Percentiles rank a stretch among this genome's conserved stretches.
Conservation (phyloP, 1,140 invertebrate species). For the Scaptomyza graminum region DNA sequence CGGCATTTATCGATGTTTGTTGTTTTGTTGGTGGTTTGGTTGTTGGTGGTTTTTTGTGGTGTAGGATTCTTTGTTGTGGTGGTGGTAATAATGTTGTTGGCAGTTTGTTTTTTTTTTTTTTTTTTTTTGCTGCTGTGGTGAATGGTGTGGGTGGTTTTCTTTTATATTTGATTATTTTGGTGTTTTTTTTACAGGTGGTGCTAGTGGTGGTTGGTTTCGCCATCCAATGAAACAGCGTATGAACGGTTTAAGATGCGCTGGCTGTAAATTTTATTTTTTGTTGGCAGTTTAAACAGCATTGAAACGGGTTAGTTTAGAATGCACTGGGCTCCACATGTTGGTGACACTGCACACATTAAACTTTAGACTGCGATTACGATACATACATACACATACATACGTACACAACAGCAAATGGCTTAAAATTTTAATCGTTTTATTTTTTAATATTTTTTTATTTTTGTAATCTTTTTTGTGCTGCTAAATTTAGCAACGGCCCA, state of each 20-base stretch:
- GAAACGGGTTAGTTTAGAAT: constrained; percentile 26
- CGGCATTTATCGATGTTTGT: constrained; percentile 45
- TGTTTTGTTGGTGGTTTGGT: constrained; percentile 37
- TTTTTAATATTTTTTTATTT: background rate
- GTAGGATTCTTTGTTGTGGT: constrained; percentile 46
- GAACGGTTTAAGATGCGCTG: constrained; percentile 58
- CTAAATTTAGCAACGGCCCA: constrained; percentile 46
- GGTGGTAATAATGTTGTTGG: constrained; percentile 13
- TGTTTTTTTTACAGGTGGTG: constrained; percentile 35
- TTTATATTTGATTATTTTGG: background rate
- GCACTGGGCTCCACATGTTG: constrained; percentile 24
- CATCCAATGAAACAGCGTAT: constrained; percentile 62
- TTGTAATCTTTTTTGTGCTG: constrained; percentile 15
- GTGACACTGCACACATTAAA: constrained; percentile 26
- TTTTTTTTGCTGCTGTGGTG: constrained; percentile 66
- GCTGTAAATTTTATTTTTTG: constrained; percentile 23
- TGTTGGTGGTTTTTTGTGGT: constrained; percentile 56
- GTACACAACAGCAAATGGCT: constrained; percentile 15
- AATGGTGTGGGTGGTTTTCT: constrained; percentile 39
- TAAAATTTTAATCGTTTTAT: constrained; percentile 26
- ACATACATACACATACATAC: constrained; percentile 4
- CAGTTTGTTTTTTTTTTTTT: background rate
- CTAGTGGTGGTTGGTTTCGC: constrained; percentile 38
- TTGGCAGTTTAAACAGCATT: constrained; percentile 38
- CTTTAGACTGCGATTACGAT: constrained; percentile 25